Evolutionary conservation across 2,797 vertebrate species (phyloP).

Genomic region (Neoniphon sammara): DNA sequence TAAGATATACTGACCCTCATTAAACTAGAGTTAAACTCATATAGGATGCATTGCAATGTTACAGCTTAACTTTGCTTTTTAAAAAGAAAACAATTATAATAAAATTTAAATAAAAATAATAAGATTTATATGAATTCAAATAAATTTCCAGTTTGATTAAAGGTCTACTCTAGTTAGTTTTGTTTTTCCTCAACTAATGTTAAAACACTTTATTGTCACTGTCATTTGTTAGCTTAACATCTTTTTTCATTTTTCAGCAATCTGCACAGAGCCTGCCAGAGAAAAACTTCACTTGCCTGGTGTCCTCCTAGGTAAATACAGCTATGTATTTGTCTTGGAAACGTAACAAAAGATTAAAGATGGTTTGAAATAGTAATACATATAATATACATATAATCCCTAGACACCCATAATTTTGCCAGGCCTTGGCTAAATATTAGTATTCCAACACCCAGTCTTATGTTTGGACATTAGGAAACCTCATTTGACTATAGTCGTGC

Average conservation of each 20-base stretch:
- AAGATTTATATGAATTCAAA: too few species aligned
- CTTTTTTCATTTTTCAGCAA: slow-evolving; percentile 28
- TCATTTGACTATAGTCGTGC: neutral
- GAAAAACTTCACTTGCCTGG: slow-evolving; percentile 34
- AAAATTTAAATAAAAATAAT: too few species aligned
- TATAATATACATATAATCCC: neutral
- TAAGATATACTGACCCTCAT: neutral
- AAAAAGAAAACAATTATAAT: too few species aligned
- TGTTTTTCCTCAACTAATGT: neutral
- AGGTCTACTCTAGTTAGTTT: neutral
- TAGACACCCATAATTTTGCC: neutral
- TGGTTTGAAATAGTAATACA: neutral
- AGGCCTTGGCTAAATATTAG: neutral
- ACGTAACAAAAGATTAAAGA: slow-evolving; percentile 6
- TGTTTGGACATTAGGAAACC: neutral
- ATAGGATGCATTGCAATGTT: too few species aligned
- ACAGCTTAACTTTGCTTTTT: too few species aligned
- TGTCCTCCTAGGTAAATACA: slow-evolving; percentile 61
- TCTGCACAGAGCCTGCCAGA: slow-evolving; percentile 47
- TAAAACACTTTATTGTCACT: neutral
- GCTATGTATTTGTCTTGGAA: neutral
- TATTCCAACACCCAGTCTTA: neutral
- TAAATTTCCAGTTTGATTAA: neutral
- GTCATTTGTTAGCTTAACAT: slow-evolving; percentile 8
- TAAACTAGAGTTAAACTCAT: neutral